phyloP scores from a whole-genome alignment of 2,113 vertebrate genomes.

The Lagopus muta region DNA sequence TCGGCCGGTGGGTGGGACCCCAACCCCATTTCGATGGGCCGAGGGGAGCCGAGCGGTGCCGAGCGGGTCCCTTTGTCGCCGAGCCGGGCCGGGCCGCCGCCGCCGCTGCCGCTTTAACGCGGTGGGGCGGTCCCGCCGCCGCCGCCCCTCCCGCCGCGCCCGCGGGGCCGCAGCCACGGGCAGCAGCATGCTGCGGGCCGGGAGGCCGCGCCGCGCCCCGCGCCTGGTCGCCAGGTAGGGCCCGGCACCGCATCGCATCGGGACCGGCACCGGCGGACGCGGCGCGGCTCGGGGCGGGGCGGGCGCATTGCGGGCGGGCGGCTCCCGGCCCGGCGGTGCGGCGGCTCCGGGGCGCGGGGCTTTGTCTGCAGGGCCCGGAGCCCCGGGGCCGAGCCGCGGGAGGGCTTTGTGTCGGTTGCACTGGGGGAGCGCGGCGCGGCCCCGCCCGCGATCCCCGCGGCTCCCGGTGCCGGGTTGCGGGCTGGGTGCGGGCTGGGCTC shows the following conservation, averaged over 20 bases:
- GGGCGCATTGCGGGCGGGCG: neutral
- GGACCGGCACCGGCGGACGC: conserved; percentile 33
- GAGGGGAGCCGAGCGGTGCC: too few relatives aligned
- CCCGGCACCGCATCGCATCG: neutral
- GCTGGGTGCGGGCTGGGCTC: neutral
- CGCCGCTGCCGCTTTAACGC: conserved; percentile 74
- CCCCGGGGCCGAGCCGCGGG: neutral
- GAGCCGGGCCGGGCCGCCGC: neutral
- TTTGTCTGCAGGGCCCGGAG: neutral
- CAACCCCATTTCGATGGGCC: neutral
- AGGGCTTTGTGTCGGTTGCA: neutral
- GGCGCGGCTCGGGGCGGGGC: neutral
- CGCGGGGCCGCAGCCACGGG: conserved; percentile 32
- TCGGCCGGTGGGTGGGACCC: neutral
- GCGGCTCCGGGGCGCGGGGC: neutral
- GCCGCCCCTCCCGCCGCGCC: neutral
- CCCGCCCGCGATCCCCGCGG: too few relatives aligned
- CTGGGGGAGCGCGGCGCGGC: neutral
- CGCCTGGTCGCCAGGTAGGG: neutral
- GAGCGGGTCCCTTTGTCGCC: neutral
- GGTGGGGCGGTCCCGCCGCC: neutral
- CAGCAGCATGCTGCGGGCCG: neutral
- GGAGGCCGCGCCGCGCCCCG: neutral
- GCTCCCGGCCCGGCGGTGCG: neutral
- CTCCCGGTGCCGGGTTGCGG: neutral